Evolutionary conservation across 2,888 invertebrate species (phyloP).

Genomic region (Plagodis dolabraria): DNA sequence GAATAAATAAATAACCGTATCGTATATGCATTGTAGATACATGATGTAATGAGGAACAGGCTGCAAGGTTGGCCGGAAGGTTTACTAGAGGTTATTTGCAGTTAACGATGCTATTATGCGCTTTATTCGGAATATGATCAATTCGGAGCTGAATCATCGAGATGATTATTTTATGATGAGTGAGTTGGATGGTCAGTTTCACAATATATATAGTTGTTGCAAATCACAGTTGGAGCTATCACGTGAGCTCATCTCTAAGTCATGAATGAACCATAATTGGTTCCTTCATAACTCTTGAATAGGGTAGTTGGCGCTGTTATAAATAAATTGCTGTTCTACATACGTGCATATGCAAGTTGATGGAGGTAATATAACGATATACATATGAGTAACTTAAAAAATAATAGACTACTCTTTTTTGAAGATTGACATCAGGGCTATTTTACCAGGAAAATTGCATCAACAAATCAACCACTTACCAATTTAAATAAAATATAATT

Average conservation of each 20-base stretch:
- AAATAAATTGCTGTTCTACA: too few relatives aligned
- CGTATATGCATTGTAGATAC: conserved; percentile 60
- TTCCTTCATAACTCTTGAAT: conserved; percentile 11
- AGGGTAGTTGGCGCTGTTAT: neutral
- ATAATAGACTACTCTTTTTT: neutral
- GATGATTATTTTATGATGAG: conserved; percentile 8
- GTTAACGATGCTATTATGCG: conserved; percentile 46
- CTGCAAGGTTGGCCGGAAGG: conserved; percentile 78
- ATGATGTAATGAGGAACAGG: conserved; percentile 81
- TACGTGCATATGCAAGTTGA: too few relatives aligned
- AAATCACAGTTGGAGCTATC: neutral
- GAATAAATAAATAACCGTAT: conserved; percentile 50
- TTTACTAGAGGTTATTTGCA: conserved; percentile 65
- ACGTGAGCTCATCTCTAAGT: neutral
- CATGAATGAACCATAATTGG: conserved; percentile 10
- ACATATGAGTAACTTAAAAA: too few relatives aligned
- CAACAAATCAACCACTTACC: neutral
- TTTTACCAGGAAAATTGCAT: conserved; percentile 22
- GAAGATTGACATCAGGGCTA: conserved; percentile 7
- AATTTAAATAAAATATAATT: too few relatives aligned
- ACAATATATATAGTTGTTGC: too few relatives aligned
- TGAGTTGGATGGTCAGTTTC: neutral
- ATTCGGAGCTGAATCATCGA: conserved; percentile 22
- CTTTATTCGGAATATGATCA: conserved; percentile 8
- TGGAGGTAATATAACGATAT: too few relatives aligned